phyloP scores from a whole-genome alignment of 2,888 invertebrate genomes.

The Zhuqinia jingwanae region DNA sequence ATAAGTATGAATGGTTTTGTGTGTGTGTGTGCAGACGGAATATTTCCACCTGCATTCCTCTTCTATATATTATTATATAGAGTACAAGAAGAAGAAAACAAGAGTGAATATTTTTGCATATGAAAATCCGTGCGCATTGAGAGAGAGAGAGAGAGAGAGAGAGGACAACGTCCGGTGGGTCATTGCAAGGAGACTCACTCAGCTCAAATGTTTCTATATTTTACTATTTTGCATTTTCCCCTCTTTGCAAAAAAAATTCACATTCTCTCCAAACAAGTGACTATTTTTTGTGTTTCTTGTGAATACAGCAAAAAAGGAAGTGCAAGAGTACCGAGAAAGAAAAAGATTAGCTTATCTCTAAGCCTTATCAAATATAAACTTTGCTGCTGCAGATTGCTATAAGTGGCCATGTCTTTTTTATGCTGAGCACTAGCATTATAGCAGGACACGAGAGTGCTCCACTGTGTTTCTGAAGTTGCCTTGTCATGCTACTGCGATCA shows the following conservation, averaged over 20 bases:
- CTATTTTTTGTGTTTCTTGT: constrained; percentile 2
- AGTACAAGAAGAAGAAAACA: constrained; percentile 5
- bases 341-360: neutral
- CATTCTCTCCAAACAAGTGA: too few relatives aligned
- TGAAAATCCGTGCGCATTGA: too few relatives aligned
- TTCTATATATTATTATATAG: neutral
- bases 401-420: too few relatives aligned
- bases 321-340: too few relatives aligned
- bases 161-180: constrained; percentile 44
- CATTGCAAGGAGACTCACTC: constrained; percentile 14
- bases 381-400: neutral
- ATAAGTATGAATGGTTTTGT: too few relatives aligned
- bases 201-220: too few relatives aligned
- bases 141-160: neutral
- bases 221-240: too few relatives aligned
- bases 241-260: constrained; percentile 8
- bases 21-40: too few relatives aligned
- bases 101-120: neutral
- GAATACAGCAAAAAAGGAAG: neutral
- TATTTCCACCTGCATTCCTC: constrained; percentile 23
- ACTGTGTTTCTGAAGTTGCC: neutral
- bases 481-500: too few relatives aligned
- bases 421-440: too few relatives aligned
- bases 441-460: neutral
- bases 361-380: neutral